Conservation (phyloP, 2,888 invertebrate genomes). For the Notodromas monacha region DNA sequence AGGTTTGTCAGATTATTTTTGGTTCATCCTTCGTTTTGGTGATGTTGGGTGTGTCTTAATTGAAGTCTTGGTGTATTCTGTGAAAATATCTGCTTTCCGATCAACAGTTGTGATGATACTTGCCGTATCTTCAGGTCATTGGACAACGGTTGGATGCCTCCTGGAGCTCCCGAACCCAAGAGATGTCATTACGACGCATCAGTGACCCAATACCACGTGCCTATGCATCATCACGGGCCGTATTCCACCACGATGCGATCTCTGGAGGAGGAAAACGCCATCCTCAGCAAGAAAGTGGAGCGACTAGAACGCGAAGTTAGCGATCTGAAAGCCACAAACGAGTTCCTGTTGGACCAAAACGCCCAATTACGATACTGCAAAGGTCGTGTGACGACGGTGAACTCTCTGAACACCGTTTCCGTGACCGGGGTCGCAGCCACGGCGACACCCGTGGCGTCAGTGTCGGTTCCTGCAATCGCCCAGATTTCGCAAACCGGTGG, state of each 20-base stretch:
- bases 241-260: too few relatives aligned
- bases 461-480: slow-evolving; percentile 21
- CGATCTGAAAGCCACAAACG: slow-evolving; percentile 38
- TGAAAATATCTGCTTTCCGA: too few relatives aligned
- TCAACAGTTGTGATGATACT: too few relatives aligned
- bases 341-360: slow-evolving; percentile 41
- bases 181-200: too few relatives aligned
- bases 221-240: slow-evolving; percentile 5
- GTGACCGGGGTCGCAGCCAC: slow-evolving; percentile 14
- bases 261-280: slow-evolving; percentile 30
- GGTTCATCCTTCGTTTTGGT: too few relatives aligned
- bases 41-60: too few relatives aligned
- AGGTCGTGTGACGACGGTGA: slow-evolving; percentile 22
- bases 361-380: slow-evolving; percentile 30
- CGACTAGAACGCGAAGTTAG: slow-evolving; percentile 33
- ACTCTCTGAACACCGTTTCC: slow-evolving; percentile 18
- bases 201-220: slow-evolving; percentile 5
- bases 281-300: slow-evolving; percentile 30
- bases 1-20: too few relatives aligned
- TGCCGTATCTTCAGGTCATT: too few relatives aligned
- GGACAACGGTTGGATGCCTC: slow-evolving; percentile 5
- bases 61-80: too few relatives aligned
- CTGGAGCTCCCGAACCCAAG: too few relatives aligned
- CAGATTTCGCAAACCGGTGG: slow-evolving; percentile 14
- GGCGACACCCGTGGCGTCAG: slow-evolving; percentile 17